Evolutionary conservation across 1,140 invertebrate species (phyloP), one percentile per base, ranked within the genome.

Genomic region (Archivesica marissinica): DNA sequence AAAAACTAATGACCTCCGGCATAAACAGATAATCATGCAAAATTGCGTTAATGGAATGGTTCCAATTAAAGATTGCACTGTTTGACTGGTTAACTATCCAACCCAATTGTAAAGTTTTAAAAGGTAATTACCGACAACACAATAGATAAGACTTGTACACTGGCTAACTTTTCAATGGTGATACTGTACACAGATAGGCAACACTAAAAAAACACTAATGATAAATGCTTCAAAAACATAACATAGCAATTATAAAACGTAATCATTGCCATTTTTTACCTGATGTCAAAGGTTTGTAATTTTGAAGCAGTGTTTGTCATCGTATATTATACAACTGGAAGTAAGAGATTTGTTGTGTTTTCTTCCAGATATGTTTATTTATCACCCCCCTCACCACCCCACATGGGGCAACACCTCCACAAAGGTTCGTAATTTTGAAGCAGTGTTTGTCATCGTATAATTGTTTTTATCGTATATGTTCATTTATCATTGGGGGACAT

Each of bases 21-120:
- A 23, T 72, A 72, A 72, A 72, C 41, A 72, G n/a, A 33, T 72
- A 72, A 72, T 72, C 6, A 33, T 20, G 50, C 39, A 28, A 47
- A 72, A 50, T 72, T 38, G 50, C 28, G 39, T 28, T 52, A 72
- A 72, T 64, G 59, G 59, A 64, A 64, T 35, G 30, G 59, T 64
- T 64, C 59, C 30, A 64, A 35, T 64, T 64, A 35, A 35, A 64
- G 15, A 44, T 41, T 72, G 68, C 35, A 72, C 68, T 72, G 41
- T 72, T 28, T 72, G 68, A 72, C 41, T 17, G 13, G 44, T 2
- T 20, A 23, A 72, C 6, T 72, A 50, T 15, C 38, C 66, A 70
- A 70, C 59, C 59, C 59, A 64, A n/a, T 52, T 17, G 30, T 64
- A 35, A 64, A 64, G 20, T 33, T 64, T 64, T 59, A 28, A 3